Base-by-base conservation (phyloP, 2,888 invertebrate genomes). In the Drosophila neonasuta region DNA sequence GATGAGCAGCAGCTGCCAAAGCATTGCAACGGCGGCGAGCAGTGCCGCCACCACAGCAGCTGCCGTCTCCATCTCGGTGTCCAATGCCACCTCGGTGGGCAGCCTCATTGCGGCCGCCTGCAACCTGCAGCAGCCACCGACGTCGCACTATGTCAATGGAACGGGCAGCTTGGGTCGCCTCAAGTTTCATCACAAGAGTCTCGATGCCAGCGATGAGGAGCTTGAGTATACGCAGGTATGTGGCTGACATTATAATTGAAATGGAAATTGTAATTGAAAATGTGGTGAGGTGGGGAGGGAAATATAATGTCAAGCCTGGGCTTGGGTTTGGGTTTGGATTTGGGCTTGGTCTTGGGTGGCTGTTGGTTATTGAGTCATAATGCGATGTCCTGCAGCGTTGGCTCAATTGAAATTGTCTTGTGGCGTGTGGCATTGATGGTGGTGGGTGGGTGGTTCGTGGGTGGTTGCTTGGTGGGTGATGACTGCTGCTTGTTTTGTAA, bases 221-320 rank as follows among this genome's bases (percentile, higher is more conserved):
- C 91, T 92, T 76, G 92, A 92, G 79, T 91, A 92, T 75, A 91
- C 92, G 52, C 92, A 92, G 90, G 93, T 93, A 91, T 89, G 90
- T 71, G 58, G 59, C 59, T 32, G 52, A 58, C 13, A 39, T 32
- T 68, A 44, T 65, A 79, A 77, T 63, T 68, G 62, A 69, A 34
- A 13, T 56, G 46, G 36, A 13, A 56, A 46, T 46, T 34, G 39
- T 15, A 29, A 41, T 15, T 41, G 56, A 15, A 13, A 9, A 41
- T 24, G 24, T 24, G 24, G 24, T 24, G 11, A 11, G 36, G 36
- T n/a, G 11, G 11, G 36, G 34, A 11, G 34, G 0, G n/a, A n/a
- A 36, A 36, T 24, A 24, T 24, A 32, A 32, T 32, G 32, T 32
- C 32, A 10, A 32, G 32, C 9, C 8, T 32, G 32, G 9, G n/a